A percentile compares a stretch with the other conserved stretches of the same genome.
Evolutionary conservation across 2,888 invertebrate species (phyloP).

Genomic region (Acanthosepion pharaonis): DNA sequence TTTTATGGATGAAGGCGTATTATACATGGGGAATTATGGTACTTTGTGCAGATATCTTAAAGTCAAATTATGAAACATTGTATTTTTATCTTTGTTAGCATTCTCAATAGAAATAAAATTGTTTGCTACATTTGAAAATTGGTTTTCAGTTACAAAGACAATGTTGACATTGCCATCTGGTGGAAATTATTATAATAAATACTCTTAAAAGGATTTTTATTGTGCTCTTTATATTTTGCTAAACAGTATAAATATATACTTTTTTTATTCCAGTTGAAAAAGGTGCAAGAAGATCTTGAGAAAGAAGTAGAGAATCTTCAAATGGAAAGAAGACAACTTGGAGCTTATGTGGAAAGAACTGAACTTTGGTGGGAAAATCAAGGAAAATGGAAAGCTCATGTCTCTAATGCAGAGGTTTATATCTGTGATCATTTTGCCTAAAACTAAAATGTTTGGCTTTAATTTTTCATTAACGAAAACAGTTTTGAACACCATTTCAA

Average conservation of each 20-base stretch:
- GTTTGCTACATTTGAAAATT: not conserved
- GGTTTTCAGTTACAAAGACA: not conserved
- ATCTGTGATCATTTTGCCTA: not conserved
- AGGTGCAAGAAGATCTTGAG: slow-evolving; percentile 78
- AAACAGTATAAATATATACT: not conserved
- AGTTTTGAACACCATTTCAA: not conserved
- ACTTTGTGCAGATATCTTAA: too few species aligned
- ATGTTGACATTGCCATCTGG: not conserved
- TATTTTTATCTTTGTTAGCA: not conserved
- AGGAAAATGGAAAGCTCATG: slow-evolving; percentile 89
- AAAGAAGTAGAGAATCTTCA: slow-evolving; percentile 88
- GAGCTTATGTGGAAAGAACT: slow-evolving; percentile 88
- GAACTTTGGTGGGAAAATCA: slow-evolving; percentile 93
- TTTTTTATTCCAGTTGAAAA: slow-evolving; percentile 77
- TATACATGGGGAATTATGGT: too few species aligned
- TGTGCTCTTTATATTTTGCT: too few species aligned
- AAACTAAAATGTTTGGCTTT: not conserved
- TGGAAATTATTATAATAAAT: too few species aligned
- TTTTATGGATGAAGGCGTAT: too few species aligned
- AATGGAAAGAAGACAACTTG: slow-evolving; percentile 85
- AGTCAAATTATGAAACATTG: not conserved
- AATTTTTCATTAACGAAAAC: not conserved
- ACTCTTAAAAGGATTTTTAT: too few species aligned
- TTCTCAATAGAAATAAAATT: not conserved
- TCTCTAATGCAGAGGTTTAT: slow-evolving; percentile 74